Percentiles rank a stretch among this genome's conserved stretches.
These are phyloP conservation scores for Sebastiscus tertius DNA, from an alignment of 2,797 vertebrate genomes.

Conservation along the genomic window DNA sequence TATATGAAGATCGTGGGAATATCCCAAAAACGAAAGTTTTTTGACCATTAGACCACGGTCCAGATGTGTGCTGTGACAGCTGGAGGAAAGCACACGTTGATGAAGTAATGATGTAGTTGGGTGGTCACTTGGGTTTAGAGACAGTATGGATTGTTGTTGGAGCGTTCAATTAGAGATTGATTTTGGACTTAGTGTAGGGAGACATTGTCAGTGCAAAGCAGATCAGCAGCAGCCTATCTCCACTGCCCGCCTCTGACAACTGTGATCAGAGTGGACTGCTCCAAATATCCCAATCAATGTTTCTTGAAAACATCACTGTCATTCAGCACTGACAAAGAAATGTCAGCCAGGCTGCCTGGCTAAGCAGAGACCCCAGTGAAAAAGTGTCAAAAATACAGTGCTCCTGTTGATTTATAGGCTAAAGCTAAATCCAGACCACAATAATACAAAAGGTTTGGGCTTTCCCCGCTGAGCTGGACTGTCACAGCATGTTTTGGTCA, in stretches of 20 bases:
- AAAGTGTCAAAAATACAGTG: neutral
- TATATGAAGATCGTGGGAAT: neutral
- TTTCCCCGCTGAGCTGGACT: neutral
- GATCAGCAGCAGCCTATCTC: constrained; percentile 58
- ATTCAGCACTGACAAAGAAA: constrained; percentile 28
- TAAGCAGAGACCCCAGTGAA: neutral
- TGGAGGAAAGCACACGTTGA: constrained; percentile 28
- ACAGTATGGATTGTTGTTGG: constrained; percentile 69
- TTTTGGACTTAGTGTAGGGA: constrained; percentile 72
- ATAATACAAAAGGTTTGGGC: neutral
- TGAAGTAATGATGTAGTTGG: constrained; percentile 52
- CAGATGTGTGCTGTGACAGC: constrained; percentile 13
- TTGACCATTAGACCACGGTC: neutral
- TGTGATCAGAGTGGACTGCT: constrained; percentile 55
- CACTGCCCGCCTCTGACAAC: constrained; percentile 47
- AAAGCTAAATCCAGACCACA: neutral
- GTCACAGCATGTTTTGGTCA: neutral
- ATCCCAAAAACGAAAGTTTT: neutral
- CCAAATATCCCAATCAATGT: constrained; percentile 53
- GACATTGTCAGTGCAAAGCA: constrained; percentile 64
- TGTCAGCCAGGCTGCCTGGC: neutral
- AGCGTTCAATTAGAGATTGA: constrained; percentile 71
- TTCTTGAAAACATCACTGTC: constrained; percentile 57
- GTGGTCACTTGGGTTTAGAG: constrained; percentile 53
- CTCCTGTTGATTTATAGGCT: constrained; percentile 35